Evolutionary conservation across 1,140 invertebrate genomes (phyloP).

Genomic region (Aphidius gifuensis): DNA sequence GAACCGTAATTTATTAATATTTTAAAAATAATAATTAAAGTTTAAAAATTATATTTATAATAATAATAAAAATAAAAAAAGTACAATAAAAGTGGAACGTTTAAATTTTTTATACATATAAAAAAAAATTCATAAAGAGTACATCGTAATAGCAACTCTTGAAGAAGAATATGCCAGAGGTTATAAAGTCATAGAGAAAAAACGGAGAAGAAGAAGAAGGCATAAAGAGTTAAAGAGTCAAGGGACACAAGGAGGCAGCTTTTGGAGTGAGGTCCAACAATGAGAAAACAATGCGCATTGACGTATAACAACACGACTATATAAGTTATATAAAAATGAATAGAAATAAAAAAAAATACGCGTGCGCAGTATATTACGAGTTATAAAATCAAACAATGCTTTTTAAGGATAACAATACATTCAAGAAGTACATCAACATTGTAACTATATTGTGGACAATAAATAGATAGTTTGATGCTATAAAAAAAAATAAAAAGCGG

Average conservation of each 20-base stretch:
- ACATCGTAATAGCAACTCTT: slow-evolving; percentile 9
- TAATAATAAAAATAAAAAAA: neutral
- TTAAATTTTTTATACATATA: neutral
- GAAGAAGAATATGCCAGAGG: neutral
- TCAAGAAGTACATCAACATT: slow-evolving; percentile 39
- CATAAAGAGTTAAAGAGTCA: neutral
- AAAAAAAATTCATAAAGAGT: slow-evolving; percentile 20
- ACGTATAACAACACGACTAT: slow-evolving; percentile 26
- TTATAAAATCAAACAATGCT: slow-evolving; percentile 40
- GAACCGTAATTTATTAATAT: neutral
- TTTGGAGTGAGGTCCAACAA: slow-evolving; percentile 32
- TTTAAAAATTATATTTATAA: no score
- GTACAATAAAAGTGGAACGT: neutral
- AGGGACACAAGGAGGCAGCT: slow-evolving; percentile 13
- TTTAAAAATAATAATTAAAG: no score
- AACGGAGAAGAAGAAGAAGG: slow-evolving; percentile 7
- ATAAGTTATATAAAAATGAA: no score
- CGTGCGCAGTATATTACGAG: slow-evolving; percentile 24
- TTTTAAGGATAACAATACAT: slow-evolving; percentile 39
- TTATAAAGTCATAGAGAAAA: neutral
- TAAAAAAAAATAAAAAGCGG: slow-evolving; percentile 1
- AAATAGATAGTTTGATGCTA: slow-evolving; percentile 28
- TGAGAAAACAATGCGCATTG: slow-evolving; percentile 36
- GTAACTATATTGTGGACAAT: slow-evolving; percentile 50
- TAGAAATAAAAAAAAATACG: slow-evolving; percentile 22